Evolutionary conservation across 2,888 invertebrate species (phyloP), one percentile per base, ranked within the genome.

Genomic region (Drosophila nr. medialis): DNA sequence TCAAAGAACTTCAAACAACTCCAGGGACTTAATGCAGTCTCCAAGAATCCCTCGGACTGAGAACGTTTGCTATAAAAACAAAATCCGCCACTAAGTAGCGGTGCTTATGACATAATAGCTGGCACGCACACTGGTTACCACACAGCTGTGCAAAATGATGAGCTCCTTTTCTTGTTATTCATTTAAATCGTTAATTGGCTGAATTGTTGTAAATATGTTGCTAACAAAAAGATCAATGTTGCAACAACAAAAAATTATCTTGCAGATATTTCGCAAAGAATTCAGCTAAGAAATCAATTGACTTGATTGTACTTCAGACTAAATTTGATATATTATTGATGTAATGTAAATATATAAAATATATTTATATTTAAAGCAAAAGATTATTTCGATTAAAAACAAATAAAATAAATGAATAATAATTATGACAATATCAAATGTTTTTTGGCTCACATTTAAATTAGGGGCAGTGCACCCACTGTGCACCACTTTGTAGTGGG

Each of bases 51-150:
- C 65, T 45, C 40, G 40, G 54, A 24, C 50, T 27, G 49, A 45
- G 34, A 72, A 34, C 40, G 51, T 72, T 79, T 68, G 59, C 71
- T 65, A 88, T 74, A 69, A 86, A 86, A 90, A 89, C 77, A 80
- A 85, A 85, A 80, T 90, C 86, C 74, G 77, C 77, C 83, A 76
- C 83, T 90, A 85, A 85, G 89, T 90, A 85, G 83, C 81, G 54
- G 71, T 83, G 70, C 86, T 86, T 85, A 88, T 83, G 80, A 74
- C 86, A 80, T 90, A 90, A 88, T 83, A 86, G 86, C 89, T 61
- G 64, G 48, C 10, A 21, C 27, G 61, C 67, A 90, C 90, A 69
- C 80, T 84, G 85, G 81, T 30, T 24, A 1, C 42, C 5, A 42
- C 21, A 11, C 11, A 0, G 11, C 42, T 2, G 11, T 21, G 4